phyloP scores from a whole-genome alignment of 2,888 invertebrate species.

The Drosophila kanekoi region DNA sequence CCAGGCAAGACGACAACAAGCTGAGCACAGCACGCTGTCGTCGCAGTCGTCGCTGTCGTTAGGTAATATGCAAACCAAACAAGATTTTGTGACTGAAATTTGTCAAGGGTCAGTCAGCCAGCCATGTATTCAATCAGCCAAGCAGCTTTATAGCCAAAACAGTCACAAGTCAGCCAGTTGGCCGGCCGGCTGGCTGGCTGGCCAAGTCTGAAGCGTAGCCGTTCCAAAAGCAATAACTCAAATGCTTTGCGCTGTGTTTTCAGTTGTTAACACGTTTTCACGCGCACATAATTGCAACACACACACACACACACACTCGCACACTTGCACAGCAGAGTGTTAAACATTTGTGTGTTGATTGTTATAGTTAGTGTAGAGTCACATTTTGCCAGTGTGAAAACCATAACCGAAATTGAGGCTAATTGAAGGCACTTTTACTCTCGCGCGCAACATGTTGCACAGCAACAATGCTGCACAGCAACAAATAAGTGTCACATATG shows the following conservation, averaged over 20 bases:
- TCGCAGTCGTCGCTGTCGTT: conserved; percentile 7
- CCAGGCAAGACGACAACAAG: conserved; percentile 19
- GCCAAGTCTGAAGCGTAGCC: conserved; percentile 3
- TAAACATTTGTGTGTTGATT: conserved; percentile 38
- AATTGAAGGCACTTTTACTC: conserved; percentile 69
- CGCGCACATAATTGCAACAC: conserved; percentile 61
- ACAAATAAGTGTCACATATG: neutral
- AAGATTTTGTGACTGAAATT: conserved; percentile 46
- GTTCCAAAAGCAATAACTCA: conserved; percentile 41
- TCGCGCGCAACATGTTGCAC: conserved; percentile 36
- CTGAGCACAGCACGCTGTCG: neutral
- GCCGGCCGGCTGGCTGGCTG: conserved; percentile 14
- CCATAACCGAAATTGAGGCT: conserved; percentile 54
- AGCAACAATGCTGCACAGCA: conserved; percentile 24
- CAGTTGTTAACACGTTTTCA: conserved; percentile 61
- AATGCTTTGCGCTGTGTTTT: conserved; percentile 42
- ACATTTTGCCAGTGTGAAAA: conserved; percentile 48
- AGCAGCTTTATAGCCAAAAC: conserved; percentile 1
- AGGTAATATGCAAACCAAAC: conserved; percentile 46
- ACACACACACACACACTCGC: conserved; percentile 14
- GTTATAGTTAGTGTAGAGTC: conserved; percentile 44
- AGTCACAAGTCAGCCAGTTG: neutral
- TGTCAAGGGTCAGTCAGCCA: conserved; percentile 51
- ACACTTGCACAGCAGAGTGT: conserved; percentile 10
- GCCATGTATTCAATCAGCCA: conserved; percentile 1